Conservation (phyloP, 2,797 vertebrate species). For the Oryzias sinensis region DNA sequence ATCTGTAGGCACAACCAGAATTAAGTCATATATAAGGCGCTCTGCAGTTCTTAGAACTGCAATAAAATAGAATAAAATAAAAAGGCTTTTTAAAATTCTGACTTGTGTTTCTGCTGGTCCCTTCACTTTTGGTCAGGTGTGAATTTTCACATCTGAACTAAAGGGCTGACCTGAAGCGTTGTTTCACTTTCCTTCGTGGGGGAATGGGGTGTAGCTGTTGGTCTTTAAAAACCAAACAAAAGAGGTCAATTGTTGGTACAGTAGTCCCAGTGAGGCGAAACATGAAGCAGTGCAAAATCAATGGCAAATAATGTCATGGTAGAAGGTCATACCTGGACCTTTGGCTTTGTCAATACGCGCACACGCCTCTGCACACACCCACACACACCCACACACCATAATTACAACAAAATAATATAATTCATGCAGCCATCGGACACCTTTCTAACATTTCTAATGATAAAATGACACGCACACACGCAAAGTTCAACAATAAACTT, state of each 20-base stretch:
- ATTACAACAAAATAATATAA: conserved; percentile 40
- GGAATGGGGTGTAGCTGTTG: conserved; percentile 48
- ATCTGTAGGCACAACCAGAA: too few species aligned
- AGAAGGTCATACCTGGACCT: conserved; percentile 78
- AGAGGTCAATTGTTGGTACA: conserved; percentile 56
- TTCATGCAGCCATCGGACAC: conserved; percentile 42
- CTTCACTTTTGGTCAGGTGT: neutral
- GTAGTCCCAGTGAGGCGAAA: conserved; percentile 61
- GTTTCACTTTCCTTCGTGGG: conserved; percentile 46
- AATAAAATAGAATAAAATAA: too few species aligned
- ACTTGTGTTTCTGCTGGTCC: neutral
- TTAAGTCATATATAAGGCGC: too few species aligned
- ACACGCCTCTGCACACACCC: conserved; percentile 35
- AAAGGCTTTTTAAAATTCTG: neutral
- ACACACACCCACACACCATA: conserved; percentile 30
- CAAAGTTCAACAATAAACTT: conserved; percentile 48
- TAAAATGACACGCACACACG: conserved; percentile 41
- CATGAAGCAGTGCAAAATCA: conserved; percentile 66
- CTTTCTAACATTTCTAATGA: conserved; percentile 62
- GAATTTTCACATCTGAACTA: conserved; percentile 31
- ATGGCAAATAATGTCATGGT: conserved; percentile 77
- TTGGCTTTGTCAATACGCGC: conserved; percentile 69
- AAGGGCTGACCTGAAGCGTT: conserved; percentile 32
- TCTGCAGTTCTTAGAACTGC: too few species aligned
- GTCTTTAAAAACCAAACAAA: conserved; percentile 69